Percentiles rank a stretch among this genome's conserved stretches.
Conservation (phyloP, 1,140 invertebrate genomes). For the Drosophila quadrilineata region DNA sequence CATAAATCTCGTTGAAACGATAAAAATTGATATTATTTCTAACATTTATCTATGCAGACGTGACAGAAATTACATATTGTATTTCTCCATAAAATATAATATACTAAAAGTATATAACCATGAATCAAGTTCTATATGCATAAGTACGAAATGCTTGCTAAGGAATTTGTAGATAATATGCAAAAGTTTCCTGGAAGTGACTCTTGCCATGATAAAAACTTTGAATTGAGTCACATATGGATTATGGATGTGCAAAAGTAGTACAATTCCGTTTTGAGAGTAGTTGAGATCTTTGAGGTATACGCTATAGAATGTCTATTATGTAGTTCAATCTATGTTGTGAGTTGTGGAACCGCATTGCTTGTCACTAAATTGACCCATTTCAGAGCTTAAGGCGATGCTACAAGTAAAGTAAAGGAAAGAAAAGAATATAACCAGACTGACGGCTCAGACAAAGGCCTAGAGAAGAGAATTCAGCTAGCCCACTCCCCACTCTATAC, state of each 20-base stretch:
- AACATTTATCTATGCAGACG: not conserved
- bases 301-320: slow-evolving; percentile 13
- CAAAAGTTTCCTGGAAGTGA: slow-evolving; percentile 11
- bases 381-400: slow-evolving; percentile 61
- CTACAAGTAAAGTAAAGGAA: slow-evolving; percentile 27
- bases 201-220: not conserved
- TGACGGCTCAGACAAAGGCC: slow-evolving; percentile 50
- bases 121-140: too few species aligned
- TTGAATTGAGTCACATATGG: too few species aligned
- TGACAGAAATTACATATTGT: not conserved
- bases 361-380: slow-evolving; percentile 72
- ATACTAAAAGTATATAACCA: too few species aligned
- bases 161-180: slow-evolving; percentile 1
- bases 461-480: slow-evolving; percentile 48
- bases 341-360: slow-evolving; percentile 35
- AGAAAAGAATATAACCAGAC: slow-evolving; percentile 49
- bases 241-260: not conserved
- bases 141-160: too few species aligned
- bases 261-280: not conserved
- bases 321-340: slow-evolving; percentile 27
- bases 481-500: not conserved
- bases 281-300: not conserved
- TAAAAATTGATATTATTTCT: not conserved
- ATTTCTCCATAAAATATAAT: not conserved
- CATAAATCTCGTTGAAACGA: slow-evolving; percentile 5